Conservation (phyloP, 2,888 invertebrate species). For the Lasioglossum leucozonium region DNA sequence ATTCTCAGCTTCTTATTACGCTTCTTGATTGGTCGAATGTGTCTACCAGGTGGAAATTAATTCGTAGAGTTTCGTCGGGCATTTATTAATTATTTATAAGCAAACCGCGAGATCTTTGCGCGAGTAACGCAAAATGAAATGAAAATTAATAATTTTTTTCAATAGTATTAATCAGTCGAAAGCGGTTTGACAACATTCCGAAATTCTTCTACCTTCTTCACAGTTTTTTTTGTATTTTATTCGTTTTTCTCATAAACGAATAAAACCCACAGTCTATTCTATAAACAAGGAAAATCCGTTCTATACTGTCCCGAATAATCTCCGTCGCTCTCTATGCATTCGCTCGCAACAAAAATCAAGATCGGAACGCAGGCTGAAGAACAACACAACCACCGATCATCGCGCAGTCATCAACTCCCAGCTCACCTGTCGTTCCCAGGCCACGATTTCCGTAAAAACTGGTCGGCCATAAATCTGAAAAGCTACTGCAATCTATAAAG, state of each 20-base stretch:
- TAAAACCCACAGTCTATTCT: too few species aligned
- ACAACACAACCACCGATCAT: neutral
- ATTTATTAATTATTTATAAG: neutral
- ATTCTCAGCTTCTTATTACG: neutral
- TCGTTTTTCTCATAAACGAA: too few species aligned
- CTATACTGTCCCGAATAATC: too few species aligned
- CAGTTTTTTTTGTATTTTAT: too few species aligned
- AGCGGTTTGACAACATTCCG: too few species aligned
- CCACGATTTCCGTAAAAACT: neutral
- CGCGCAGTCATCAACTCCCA: neutral
- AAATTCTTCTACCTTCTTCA: too few species aligned
- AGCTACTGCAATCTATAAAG: neutral
- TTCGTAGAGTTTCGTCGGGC: neutral
- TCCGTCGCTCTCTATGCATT: too few species aligned
- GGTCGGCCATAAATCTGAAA: neutral
- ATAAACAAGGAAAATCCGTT: too few species aligned
- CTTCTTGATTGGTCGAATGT: neutral
- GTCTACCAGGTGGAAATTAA: neutral
- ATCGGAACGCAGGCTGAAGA: neutral
- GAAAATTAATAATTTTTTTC: too few species aligned
- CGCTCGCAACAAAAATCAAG: too few species aligned
- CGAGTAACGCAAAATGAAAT: neutral
- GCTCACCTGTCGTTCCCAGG: neutral
- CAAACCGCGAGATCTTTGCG: neutral
- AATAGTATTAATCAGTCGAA: too few species aligned